Conservation (phyloP, 2,888 invertebrate species). For the Chaitophorus viminalis region DNA sequence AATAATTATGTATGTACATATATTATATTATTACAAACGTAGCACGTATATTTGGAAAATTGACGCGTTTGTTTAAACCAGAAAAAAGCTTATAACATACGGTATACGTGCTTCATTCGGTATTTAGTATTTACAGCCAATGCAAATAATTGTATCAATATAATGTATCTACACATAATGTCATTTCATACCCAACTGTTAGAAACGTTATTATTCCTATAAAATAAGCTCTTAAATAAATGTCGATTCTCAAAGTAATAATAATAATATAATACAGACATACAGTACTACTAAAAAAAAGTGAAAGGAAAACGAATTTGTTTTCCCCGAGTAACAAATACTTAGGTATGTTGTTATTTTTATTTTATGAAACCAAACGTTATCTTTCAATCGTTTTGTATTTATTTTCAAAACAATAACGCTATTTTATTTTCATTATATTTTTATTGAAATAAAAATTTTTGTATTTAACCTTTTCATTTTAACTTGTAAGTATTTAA, state of each 20-base stretch:
- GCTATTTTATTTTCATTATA: neutral
- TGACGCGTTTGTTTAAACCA: neutral
- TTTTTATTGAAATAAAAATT: neutral
- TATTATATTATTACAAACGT: neutral
- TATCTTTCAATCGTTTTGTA: neutral
- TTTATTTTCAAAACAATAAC: neutral
- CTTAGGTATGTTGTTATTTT: conserved; percentile 10
- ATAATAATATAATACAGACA: no score
- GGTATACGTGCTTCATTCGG: neutral
- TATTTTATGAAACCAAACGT: neutral
- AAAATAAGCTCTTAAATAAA: neutral
- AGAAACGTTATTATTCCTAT: neutral
- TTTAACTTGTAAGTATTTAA: neutral
- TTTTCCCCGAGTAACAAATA: conserved; percentile 6
- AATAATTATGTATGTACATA: neutral
- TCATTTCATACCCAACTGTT: neutral
- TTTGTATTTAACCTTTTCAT: neutral
- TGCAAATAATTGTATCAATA: neutral
- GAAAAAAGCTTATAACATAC: neutral
- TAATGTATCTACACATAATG: neutral
- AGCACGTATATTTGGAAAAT: neutral
- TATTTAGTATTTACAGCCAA: neutral
- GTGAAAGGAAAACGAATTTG: conserved; percentile 37
- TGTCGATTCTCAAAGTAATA: neutral
- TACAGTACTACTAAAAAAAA: conserved; percentile 21